Evolutionary conservation across 2,888 invertebrate species (phyloP).

Genomic region (Galerucella pusilla): DNA sequence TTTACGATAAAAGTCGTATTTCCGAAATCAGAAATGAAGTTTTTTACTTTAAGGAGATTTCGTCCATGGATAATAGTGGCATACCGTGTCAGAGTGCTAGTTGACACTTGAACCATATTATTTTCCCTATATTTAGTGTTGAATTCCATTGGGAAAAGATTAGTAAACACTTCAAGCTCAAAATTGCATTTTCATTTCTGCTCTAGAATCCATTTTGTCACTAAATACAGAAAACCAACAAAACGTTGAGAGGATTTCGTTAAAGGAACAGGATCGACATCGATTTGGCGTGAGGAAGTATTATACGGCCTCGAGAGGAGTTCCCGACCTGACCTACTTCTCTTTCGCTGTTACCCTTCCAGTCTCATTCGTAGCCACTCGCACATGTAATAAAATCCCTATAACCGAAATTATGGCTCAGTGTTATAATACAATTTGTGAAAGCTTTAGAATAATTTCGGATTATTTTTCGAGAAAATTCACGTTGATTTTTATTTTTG

Average conservation of each 20-base stretch:
- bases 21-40: too few relatives aligned
- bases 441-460: background rate
- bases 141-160: too few relatives aligned
- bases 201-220: background rate
- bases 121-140: too few relatives aligned
- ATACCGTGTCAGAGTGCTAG: too few relatives aligned
- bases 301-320: conserved; percentile 21
- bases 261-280: conserved; percentile 28
- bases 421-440: background rate
- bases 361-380: background rate
- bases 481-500: too few relatives aligned
- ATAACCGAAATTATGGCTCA: background rate
- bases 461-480: background rate
- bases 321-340: conserved; percentile 36
- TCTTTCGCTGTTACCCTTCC: conserved; percentile 7
- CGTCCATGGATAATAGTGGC: too few relatives aligned
- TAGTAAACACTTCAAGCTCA: too few relatives aligned
- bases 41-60: too few relatives aligned
- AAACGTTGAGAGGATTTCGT: background rate
- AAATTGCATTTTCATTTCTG: too few relatives aligned
- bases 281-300: conserved; percentile 31
- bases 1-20: too few relatives aligned
- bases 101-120: too few relatives aligned
- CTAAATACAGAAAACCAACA: background rate
- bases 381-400: background rate